Percentiles rank a stretch among this genome's conserved stretches.
Evolutionary conservation across 2,888 invertebrate genomes (phyloP).

Genomic region (Mesochorus sp.): DNA sequence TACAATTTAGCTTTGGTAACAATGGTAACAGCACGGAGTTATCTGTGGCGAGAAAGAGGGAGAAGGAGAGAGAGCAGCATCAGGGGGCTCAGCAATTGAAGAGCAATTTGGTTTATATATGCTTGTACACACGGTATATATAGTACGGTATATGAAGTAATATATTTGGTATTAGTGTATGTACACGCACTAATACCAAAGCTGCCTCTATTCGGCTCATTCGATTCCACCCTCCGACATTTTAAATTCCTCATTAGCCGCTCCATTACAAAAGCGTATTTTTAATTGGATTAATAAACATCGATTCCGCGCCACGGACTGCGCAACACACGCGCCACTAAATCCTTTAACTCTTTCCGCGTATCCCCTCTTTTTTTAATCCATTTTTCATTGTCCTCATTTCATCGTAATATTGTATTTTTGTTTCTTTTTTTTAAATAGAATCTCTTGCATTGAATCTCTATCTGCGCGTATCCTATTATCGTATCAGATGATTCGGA

Average conservation of each 20-base stretch:
- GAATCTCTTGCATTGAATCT: background rate
- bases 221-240: conserved; percentile 28
- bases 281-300: conserved; percentile 59
- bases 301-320: conserved; percentile 4
- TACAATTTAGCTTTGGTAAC: conserved; percentile 46
- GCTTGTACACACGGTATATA: background rate
- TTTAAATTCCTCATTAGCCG: conserved; percentile 55
- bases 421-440: background rate
- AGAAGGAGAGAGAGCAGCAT: conserved; percentile 2
- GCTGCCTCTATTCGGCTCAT: conserved; percentile 16
- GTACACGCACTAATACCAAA: background rate
- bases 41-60: conserved; percentile 6
- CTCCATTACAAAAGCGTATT: conserved; percentile 45
- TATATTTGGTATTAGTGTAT: background rate
- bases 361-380: background rate
- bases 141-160: too few species aligned
- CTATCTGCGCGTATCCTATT: background rate
- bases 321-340: background rate
- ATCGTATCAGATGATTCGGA: conserved; percentile 2
- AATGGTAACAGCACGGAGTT: conserved; percentile 37
- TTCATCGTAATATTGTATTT: background rate
- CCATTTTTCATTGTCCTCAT: background rate
- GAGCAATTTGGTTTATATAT: conserved; percentile 52
- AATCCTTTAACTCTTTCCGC: background rate
- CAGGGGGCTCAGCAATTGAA: conserved; percentile 48